phyloP scores from a whole-genome alignment of 2,113 vertebrate species.

The Rhineura floridana region DNA sequence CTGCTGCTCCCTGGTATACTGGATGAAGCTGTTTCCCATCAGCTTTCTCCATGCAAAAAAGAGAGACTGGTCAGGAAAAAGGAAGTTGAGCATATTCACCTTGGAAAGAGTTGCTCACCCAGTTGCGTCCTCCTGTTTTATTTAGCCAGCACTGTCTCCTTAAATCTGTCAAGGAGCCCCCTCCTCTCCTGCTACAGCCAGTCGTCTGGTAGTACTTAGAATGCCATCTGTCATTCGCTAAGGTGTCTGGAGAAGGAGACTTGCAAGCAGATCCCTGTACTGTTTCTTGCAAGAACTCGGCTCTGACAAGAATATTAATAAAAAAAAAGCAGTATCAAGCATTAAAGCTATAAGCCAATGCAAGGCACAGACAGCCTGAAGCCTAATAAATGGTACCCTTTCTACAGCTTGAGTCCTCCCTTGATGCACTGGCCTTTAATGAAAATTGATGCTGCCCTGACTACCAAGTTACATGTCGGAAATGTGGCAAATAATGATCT shows the following conservation, averaged over 20 bases:
- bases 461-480: not conserved
- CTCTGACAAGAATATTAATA: conserved; percentile 9
- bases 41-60: not conserved
- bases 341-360: not conserved
- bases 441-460: not conserved
- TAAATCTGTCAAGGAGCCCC: not conserved
- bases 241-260: not conserved
- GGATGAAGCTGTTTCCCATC: not conserved
- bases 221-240: not conserved
- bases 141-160: not conserved
- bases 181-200: not conserved
- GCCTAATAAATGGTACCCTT: not conserved
- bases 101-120: not conserved
- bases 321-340: not conserved
- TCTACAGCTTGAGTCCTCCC: not conserved
- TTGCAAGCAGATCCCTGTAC: not conserved
- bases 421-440: not conserved
- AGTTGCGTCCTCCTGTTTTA: not conserved
- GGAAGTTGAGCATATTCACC: not conserved
- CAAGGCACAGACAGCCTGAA: not conserved
- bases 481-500: not conserved
- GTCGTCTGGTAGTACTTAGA: too few relatives aligned
- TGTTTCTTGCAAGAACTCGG: not conserved
- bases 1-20: not conserved
- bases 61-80: not conserved